phyloP scores from a whole-genome alignment of 92 coral and sea anemone genomes.

The Galaxea fascicularis region DNA sequence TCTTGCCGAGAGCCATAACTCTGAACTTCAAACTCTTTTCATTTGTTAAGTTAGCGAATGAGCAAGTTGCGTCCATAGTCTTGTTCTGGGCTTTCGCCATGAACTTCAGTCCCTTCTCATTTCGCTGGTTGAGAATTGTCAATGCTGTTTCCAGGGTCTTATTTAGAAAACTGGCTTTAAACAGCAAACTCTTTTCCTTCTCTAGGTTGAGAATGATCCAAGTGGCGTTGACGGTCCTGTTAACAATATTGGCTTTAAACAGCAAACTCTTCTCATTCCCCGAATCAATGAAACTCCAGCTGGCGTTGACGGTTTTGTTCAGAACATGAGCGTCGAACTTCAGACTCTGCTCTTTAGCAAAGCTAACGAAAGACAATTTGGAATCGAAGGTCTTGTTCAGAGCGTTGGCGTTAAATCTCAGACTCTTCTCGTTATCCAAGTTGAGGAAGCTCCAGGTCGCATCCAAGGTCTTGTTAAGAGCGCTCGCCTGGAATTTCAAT shows the following conservation, averaged over 20 bases:
- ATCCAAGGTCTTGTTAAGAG: slow-evolving; percentile 69
- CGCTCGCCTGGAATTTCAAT: slow-evolving; percentile 70
- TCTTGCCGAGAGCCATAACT: slow-evolving; percentile 67
- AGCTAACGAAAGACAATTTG: slow-evolving; percentile 61
- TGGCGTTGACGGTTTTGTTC: slow-evolving; percentile 55
- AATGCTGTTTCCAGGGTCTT: slow-evolving; percentile 47
- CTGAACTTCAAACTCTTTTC: slow-evolving; percentile 73
- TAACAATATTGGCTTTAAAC: slow-evolving; percentile 46
- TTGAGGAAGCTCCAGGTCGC: slow-evolving; percentile 66
- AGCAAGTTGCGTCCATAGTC: slow-evolving; percentile 54
- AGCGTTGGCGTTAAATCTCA: slow-evolving; percentile 79
- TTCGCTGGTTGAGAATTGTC: slow-evolving; percentile 44
- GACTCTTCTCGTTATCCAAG: slow-evolving; percentile 59
- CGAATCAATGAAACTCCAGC: slow-evolving; percentile 34
- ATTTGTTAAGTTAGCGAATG: slow-evolving; percentile 41
- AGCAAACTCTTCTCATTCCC: slow-evolving; percentile 48
- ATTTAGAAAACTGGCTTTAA: slow-evolving; percentile 56
- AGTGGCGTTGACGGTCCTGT: slow-evolving; percentile 48
- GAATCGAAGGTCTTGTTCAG: slow-evolving; percentile 70
- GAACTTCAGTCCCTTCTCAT: slow-evolving; percentile 56
- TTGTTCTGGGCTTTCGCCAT: slow-evolving; percentile 44
- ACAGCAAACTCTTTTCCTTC: slow-evolving; percentile 49
- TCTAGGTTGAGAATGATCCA: slow-evolving; percentile 47
- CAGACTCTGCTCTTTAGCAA: slow-evolving; percentile 63
- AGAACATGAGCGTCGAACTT: slow-evolving; percentile 68